phyloP scores from a whole-genome alignment of 2,797 vertebrate genomes.

The Gila robusta region DNA sequence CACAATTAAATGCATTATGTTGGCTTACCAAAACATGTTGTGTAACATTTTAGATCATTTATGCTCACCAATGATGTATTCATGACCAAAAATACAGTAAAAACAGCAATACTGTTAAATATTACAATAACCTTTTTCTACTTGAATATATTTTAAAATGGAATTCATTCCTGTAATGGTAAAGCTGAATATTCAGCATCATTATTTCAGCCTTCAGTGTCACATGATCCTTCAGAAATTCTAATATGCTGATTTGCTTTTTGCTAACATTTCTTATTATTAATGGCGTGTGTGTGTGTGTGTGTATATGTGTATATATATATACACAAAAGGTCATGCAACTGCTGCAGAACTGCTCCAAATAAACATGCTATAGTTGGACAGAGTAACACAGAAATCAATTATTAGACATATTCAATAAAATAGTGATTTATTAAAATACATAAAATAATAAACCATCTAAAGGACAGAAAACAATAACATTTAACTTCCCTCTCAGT shows the following conservation, averaged over 20 bases:
- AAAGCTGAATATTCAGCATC: not conserved
- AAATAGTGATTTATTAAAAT: slow-evolving; percentile 49
- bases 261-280: not conserved
- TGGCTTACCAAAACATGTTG: not conserved
- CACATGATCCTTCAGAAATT: not conserved
- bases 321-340: not conserved
- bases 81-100: not conserved
- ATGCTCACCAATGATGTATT: not conserved
- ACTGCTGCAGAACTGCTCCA: not conserved
- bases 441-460: slow-evolving; percentile 38
- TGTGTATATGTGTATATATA: not conserved
- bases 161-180: not conserved
- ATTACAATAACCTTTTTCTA: not conserved
- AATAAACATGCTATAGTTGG: not conserved
- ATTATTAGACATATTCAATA: not conserved
- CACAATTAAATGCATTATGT: not conserved
- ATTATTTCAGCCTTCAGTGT: not conserved
- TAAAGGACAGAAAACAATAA: slow-evolving; percentile 9
- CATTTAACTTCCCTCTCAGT: not conserved
- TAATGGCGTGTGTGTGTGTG: not conserved
- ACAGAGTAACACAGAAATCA: not conserved
- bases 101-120: not conserved
- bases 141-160: not conserved
- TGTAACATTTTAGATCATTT: not conserved
- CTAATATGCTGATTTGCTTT: not conserved